Base-by-base conservation (phyloP, 2,113 vertebrate species). In the Tetrao urogallus region DNA sequence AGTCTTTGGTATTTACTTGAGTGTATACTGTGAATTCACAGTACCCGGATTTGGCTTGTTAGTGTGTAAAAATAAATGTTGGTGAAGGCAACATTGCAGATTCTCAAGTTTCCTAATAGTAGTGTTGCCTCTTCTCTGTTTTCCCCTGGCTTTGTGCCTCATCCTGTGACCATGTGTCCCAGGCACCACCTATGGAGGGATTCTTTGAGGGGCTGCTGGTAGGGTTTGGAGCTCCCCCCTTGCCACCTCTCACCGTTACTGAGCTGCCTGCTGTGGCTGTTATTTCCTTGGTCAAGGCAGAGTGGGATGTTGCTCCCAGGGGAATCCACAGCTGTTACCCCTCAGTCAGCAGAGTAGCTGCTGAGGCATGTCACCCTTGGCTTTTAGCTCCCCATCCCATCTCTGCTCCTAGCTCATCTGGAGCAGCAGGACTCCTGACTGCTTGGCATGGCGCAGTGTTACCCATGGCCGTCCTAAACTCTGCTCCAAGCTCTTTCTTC, bases 1-100 rank as follows among this genome's bases (percentile, higher is more conserved):
- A 94, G 86, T 76, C 79, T 93, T 86, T 83, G 91, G 94, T 95
- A 94, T 97, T 96, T 92, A 83, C 50, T 88, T 93, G 76, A 52
- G n/a, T 28, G 17, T 89, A 40, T 91, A 91, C 78, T 0, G 0
- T 88, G 88, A 91, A 90, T 61, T 81, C 77, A 45, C 45, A 24
- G 73, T 66, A 60, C 88, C 79, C 5, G 0, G n/a, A 42, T 17
- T 93, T 91, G 16, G 4, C 45, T 21, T 78, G 32, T 75, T 72
- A 8, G 2, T 45, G 24, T 42, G 56, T 56, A 60, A 60, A 90
- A 91, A n/a, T 40, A 14, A 54, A 34, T 11, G 14, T 52, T 54
- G 47, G 40, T n/a, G 22, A 88, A 84, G 42, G 61, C 56, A 72
- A 54, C 6, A 1, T 70, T 71, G 47, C 0, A 1, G 76, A 25